Evolutionary conservation across 35 echinoderm and acorn worm species (phyloP).

Genomic region (Ptychodera flava): DNA sequence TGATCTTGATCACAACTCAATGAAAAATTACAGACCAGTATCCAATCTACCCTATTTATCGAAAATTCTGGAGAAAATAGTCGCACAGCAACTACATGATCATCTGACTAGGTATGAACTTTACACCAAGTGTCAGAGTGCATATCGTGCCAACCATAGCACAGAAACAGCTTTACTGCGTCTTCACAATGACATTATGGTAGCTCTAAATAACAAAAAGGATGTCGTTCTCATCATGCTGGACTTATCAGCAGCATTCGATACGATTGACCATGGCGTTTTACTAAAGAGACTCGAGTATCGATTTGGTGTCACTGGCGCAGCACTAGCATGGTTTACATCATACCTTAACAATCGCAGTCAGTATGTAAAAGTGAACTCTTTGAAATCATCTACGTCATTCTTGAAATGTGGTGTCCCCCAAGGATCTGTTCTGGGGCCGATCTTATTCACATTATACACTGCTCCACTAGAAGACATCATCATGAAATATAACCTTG

Average conservation of each 20-base stretch:
- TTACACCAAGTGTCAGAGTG: slow-evolving; percentile 11
- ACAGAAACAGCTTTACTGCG: slow-evolving; percentile 39
- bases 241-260: no score
- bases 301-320: no score
- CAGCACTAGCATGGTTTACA: no score
- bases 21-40: slow-evolving; percentile 35
- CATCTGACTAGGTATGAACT: slow-evolving; percentile 26
- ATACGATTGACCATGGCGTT: no score
- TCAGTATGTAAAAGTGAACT: no score
- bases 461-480: slow-evolving; percentile 57
- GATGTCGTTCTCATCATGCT: slow-evolving; percentile 30
- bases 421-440: slow-evolving; percentile 64
- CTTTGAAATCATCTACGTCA: no score
- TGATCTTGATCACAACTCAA: slow-evolving; percentile 5
- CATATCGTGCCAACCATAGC: no score
- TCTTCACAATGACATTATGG: slow-evolving; percentile 46
- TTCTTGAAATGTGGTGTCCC: no score
- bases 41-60: slow-evolving; percentile 27
- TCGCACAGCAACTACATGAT: slow-evolving; percentile 6
- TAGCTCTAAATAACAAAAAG: slow-evolving; percentile 17
- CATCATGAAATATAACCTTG: slow-evolving; percentile 31
- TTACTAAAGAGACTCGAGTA: no score
- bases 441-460: slow-evolving; percentile 40
- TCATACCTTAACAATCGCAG: no score
- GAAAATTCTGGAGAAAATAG: slow-evolving; percentile 35